phyloP scores from a whole-genome alignment of 2,113 vertebrate species.

The Macquaria ambigua region DNA sequence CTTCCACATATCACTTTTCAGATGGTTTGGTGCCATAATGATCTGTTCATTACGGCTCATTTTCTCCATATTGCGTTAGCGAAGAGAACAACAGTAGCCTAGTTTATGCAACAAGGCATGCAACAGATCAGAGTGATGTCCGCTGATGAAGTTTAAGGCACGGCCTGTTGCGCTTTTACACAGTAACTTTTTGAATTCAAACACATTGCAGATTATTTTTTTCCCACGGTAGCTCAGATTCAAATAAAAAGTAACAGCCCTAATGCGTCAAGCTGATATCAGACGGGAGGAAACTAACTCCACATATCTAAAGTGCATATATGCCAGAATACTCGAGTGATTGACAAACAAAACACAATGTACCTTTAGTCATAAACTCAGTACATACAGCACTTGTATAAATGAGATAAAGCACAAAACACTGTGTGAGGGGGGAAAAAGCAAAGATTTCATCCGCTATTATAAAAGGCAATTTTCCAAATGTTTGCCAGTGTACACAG shows the following conservation, averaged over 20 bases:
- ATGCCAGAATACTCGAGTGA: not conserved
- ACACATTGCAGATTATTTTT: not conserved
- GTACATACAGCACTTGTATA: conserved; percentile 11
- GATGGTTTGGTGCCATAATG: not conserved
- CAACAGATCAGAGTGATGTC: not conserved
- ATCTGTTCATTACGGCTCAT: not conserved
- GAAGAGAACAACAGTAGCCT: not conserved
- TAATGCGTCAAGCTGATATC: not conserved
- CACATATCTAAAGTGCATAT: not conserved
- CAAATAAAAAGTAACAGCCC: not conserved
- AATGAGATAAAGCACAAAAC: conserved; percentile 44
- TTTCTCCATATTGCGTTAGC: not conserved
- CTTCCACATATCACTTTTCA: conserved; percentile 4
- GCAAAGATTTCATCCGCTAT: conserved; percentile 18
- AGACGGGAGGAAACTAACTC: not conserved
- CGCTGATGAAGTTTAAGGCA: not conserved
- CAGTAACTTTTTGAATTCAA: not conserved
- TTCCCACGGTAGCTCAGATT: not conserved
- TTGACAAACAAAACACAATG: conserved; percentile 21
- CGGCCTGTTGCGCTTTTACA: not conserved
- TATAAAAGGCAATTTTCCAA: conserved; percentile 59
- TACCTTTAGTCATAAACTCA: conserved; percentile 24
- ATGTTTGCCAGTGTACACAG: conserved; percentile 44
- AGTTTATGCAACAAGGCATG: not conserved
- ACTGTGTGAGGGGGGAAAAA: conserved; percentile 1